Evolutionary conservation across 2,888 invertebrate genomes (phyloP), one percentile per base, ranked within the genome.

Genomic region (Epirrhoe tristata): DNA sequence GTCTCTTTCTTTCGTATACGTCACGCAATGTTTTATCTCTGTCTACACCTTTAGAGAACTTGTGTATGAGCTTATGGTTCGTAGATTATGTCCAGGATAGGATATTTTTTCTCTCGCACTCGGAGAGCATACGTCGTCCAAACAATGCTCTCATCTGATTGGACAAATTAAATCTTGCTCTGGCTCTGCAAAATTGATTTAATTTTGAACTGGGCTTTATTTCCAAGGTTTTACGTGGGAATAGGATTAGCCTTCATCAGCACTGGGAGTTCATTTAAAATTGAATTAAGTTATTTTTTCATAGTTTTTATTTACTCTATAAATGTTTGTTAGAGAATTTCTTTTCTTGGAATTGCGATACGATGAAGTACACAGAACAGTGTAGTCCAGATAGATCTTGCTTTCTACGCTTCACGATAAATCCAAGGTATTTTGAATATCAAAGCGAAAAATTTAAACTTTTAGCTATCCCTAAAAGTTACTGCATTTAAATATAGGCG

Each of bases 131-230:
- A 79, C 81, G 83, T 82, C 77, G 71, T 61, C 73, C 78, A 74
- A 81, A 87, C 85, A 88, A 86, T 82, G 80, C 74, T 70, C 78
- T 83, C 82, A 85, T 85, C 80, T 77, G 76, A 79, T 79, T 76
- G 78, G 76, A 79, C 80, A 84, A 87, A 87, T 86, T 85, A 82
- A 86, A 84, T 83, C 80, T 79, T 71, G 69, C 70, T 70, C 34
- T 63, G 39, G 71, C 57, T 75, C 67, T 34, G 39, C 53, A 43
- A 48, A 57, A 69, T 59, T 68, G 51, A 69, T 70, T 71, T 52
- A 52, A 66, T 67, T 59, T 62, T 31, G 16, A 43, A 58, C 55
- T 70, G 50, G 62, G 52, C 63, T 64, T 54, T 54, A 50, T 63
- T 58, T 54, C 39, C 54, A 61, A 17, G 10, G 39, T 61, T 65